phyloP scores from a whole-genome alignment of 2,888 invertebrate species.

The Auanema sp. region DNA sequence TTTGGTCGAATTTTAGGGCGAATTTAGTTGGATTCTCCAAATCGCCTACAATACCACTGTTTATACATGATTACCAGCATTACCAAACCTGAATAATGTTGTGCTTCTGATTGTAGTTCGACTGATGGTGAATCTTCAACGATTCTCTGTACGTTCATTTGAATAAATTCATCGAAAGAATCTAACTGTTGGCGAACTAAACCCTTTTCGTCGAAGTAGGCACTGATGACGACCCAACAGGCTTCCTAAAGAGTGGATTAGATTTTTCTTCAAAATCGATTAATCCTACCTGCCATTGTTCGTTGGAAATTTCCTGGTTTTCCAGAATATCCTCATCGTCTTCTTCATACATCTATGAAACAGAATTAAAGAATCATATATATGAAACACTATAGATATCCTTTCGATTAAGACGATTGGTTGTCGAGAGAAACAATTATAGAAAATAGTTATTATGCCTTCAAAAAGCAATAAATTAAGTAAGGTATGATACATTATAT shows the following conservation, averaged over 20 bases:
- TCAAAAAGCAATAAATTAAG: background rate
- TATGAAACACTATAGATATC: background rate
- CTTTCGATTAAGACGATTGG: no score
- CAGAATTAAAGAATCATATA: background rate
- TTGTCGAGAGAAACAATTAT: no score
- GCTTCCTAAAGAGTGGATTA: slow-evolving; percentile 70
- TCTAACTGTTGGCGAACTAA: slow-evolving; percentile 97
- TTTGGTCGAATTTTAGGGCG: slow-evolving; percentile 94
- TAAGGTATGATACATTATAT: background rate
- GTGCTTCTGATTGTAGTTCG: slow-evolving; percentile 90
- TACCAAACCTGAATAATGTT: slow-evolving; percentile 85
- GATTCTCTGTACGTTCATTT: slow-evolving; percentile 98
- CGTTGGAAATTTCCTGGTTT: slow-evolving; percentile 89
- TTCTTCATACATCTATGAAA: slow-evolving; percentile 37
- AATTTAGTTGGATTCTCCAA: slow-evolving; percentile 76
- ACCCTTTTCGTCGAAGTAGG: slow-evolving; percentile 99
- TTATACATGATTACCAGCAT: background rate
- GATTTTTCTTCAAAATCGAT: no score
- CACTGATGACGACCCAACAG: slow-evolving; percentile 99
- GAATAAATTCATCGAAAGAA: slow-evolving; percentile 99
- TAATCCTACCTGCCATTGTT: slow-evolving; percentile 85
- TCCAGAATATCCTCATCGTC: slow-evolving; percentile 57
- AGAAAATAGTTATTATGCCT: background rate
- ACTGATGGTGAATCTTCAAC: slow-evolving; percentile 98
- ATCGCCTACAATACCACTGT: slow-evolving; percentile 40